phyloP scores from a whole-genome alignment of 2,888 invertebrate genomes.

The Saturnia pavonia region DNA sequence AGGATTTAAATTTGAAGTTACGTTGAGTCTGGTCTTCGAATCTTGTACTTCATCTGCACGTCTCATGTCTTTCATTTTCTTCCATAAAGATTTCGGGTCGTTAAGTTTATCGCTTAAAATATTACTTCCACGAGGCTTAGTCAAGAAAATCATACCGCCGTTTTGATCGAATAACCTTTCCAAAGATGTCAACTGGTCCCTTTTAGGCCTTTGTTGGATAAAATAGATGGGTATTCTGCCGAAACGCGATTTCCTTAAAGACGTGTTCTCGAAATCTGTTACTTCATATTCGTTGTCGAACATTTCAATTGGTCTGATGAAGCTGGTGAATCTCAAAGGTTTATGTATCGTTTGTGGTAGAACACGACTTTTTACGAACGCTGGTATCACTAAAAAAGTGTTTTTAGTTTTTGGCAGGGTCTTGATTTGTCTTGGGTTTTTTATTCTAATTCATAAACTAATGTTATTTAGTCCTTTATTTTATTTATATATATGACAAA shows the following conservation, averaged over 20 bases:
- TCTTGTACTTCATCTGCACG: not conserved
- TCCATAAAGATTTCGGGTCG: not conserved
- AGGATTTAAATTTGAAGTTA: not conserved
- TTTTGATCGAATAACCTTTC: not conserved
- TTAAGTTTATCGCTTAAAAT: not conserved
- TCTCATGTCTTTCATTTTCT: not conserved
- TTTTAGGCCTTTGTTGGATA: not conserved
- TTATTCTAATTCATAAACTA: too few relatives aligned
- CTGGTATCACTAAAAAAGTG: constrained; percentile 17
- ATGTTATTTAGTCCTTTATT: too few relatives aligned
- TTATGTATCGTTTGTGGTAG: not conserved
- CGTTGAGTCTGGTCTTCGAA: not conserved
- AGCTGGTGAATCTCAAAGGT: not conserved
- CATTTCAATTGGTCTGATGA: not conserved
- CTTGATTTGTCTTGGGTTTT: too few relatives aligned
- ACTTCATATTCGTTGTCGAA: not conserved
- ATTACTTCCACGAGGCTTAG: not conserved
- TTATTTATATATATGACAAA: too few relatives aligned
- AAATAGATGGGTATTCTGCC: not conserved
- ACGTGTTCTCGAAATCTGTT: not conserved
- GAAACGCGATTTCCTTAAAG: not conserved
- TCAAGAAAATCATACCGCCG: not conserved
- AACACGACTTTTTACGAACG: not conserved
- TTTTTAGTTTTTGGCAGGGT: too few relatives aligned
- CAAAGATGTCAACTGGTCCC: not conserved